Evolutionary conservation across 2,888 invertebrate species (phyloP).

Genomic region (Ferrisia virgata): DNA sequence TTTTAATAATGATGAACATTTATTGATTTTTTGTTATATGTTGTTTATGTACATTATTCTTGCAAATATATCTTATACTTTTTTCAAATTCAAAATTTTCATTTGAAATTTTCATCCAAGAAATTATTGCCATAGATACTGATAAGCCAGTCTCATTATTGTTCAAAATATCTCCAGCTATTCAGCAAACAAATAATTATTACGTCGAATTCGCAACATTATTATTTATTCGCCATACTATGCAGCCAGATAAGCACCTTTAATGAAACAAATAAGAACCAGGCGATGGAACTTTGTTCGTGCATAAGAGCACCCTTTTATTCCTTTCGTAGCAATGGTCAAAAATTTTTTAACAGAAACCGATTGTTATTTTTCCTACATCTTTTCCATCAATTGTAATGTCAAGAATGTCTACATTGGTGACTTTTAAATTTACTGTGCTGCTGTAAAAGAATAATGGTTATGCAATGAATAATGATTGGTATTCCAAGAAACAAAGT

Average conservation of each 20-base stretch:
- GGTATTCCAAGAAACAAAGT: too few species aligned
- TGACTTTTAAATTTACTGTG: conserved; percentile 60
- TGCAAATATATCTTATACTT: neutral
- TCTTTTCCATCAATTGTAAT: conserved; percentile 71
- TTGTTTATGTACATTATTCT: neutral
- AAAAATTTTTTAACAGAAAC: conserved; percentile 82
- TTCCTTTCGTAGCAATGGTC: conserved; percentile 69
- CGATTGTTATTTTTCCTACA: conserved; percentile 72
- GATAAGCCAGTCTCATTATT: conserved; percentile 76
- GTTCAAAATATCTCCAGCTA: conserved; percentile 72
- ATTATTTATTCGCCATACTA: too few species aligned
- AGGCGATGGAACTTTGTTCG: conserved; percentile 87
- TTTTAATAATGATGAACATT: neutral
- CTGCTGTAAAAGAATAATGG: neutral
- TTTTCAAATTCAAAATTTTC: neutral
- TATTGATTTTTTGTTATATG: neutral
- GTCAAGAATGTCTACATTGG: conserved; percentile 81
- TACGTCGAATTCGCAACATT: too few species aligned
- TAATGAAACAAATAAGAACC: conserved; percentile 88
- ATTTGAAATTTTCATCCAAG: conserved; percentile 95
- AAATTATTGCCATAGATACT: conserved; percentile 93
- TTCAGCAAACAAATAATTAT: too few species aligned
- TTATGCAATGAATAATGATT: too few species aligned
- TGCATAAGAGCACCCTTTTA: conserved; percentile 77
- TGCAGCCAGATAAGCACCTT: too few species aligned